Evolutionary conservation across 1,140 invertebrate genomes (phyloP).

Genomic region (Paralvinella palmiformis): DNA sequence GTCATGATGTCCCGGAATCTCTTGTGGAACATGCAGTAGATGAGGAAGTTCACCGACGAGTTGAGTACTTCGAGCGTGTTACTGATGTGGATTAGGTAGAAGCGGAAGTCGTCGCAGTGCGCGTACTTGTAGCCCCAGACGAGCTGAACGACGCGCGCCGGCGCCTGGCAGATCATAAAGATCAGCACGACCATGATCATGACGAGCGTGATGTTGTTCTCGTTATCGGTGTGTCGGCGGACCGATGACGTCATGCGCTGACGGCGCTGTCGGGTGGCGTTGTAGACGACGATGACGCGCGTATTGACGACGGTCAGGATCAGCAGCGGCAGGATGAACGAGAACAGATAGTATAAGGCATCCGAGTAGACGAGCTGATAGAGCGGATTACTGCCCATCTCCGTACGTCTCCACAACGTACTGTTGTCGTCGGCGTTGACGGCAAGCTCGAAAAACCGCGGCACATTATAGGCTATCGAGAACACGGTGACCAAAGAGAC

Average conservation of each 20-base stretch:
- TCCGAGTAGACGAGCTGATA: constrained; percentile 15
- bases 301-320: constrained; percentile 15
- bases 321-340: constrained; percentile 15
- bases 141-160: constrained; percentile 13
- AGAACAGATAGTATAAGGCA: constrained; percentile 14
- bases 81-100: constrained; percentile 11
- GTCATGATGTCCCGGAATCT: constrained; percentile 17
- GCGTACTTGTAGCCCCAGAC: constrained; percentile 13
- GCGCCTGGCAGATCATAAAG: constrained; percentile 16
- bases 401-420: constrained; percentile 3
- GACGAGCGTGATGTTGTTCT: constrained; percentile 17
- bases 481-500: neutral
- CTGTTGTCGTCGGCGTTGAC: neutral
- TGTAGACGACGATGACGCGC: constrained; percentile 13
- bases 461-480: constrained; percentile 10
- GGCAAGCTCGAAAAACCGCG: constrained; percentile 14
- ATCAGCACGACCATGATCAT: constrained; percentile 17
- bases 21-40: constrained; percentile 18
- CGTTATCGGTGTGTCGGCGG: neutral
- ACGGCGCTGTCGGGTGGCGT: constrained; percentile 1
- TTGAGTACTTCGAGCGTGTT: constrained; percentile 19
- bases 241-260: constrained; percentile 3
- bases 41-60: constrained; percentile 19
- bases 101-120: constrained; percentile 7
- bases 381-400: neutral